Base-by-base conservation (phyloP, 92 coral and sea anemone species). In the Palythoa grandiflora region DNA sequence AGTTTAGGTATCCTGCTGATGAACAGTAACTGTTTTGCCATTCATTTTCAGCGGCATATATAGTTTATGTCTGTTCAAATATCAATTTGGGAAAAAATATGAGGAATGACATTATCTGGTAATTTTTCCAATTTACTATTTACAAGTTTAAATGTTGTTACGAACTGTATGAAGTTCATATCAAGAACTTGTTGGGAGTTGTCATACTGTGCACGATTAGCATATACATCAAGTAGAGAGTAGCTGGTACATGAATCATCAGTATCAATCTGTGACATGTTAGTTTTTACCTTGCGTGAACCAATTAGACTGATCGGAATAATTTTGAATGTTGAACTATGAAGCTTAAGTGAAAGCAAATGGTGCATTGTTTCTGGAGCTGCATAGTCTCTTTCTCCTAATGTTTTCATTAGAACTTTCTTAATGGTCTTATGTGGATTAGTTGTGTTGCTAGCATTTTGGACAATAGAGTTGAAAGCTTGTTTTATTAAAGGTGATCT, bases 391-490 rank as follows among this genome's bases (percentile, higher is more conserved):
- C 61, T 55, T 55, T 55, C 61, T 10, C 61, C 61, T 10, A 55
- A 15, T 10, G 61, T 55, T 55, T 55, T 60, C 68, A 60, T 60
- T 60, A 60, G 20, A 60, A 60, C 68, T 60, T 60, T 60, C 60
- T 54, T 54, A 14, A 54, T 54, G 12, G 60, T 14, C 16, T 54
- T 54, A 14, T 54, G 60, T 54, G 68, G 68, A 60, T 60, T 19
- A 60, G 19, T 60, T 60, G 68, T 19, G 68, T 60, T 60, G 68
- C n/a, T 60, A 60, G 20, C n/a, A 19, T 60, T 60, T 19, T 60
- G 68, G 16, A 60, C 68, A 60, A 60, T 60, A 60, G 21, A 60
- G 68, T 60, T 60, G 68, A 60, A 60, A 14, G 68, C 68, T 60
- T 60, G 16, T 60, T 60, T 60, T 13, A 60, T 16, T 60, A 60